Percentiles rank a stretch among this genome's conserved stretches.
Evolutionary conservation across 2,797 vertebrate genomes (phyloP).

Genomic region (Catamblyrhynchus diadema): DNA sequence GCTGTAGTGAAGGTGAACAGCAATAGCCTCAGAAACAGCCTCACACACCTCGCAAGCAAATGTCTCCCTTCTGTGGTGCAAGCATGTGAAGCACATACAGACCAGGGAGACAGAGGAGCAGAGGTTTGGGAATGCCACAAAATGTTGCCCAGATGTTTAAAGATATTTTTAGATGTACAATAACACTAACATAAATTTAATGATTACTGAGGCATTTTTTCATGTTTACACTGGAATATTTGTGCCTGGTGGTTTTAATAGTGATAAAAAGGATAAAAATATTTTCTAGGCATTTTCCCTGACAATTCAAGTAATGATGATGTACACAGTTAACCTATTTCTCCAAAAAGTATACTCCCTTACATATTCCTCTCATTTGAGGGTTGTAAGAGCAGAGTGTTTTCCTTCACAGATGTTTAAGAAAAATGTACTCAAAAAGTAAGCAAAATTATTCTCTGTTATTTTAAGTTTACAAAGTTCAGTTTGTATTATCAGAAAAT

Average conservation of each 20-base stretch:
- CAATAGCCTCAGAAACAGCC: background rate
- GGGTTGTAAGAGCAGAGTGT: background rate
- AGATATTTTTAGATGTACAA: background rate
- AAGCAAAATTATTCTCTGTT: background rate
- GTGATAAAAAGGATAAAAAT: background rate
- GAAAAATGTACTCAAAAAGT: background rate
- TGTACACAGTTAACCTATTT: background rate
- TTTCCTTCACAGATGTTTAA: background rate
- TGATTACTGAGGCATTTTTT: background rate
- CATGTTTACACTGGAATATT: background rate
- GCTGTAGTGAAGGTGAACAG: background rate
- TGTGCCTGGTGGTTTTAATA: background rate
- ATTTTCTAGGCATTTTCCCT: background rate
- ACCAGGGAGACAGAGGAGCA: background rate
- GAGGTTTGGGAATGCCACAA: background rate
- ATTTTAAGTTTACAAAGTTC: background rate
- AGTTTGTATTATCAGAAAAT: background rate
- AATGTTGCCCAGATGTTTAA: background rate
- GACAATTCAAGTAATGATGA: background rate
- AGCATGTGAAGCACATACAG: fast-evolving
- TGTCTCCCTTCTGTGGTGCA: fast-evolving
- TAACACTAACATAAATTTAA: background rate
- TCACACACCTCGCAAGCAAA: background rate
- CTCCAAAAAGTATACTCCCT: background rate
- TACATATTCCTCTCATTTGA: background rate